Percentiles rank a stretch among this genome's conserved stretches.
Evolutionary conservation across 2,113 vertebrate species (phyloP).

Genomic region (Sinocyclocheilus anshuiensis): DNA sequence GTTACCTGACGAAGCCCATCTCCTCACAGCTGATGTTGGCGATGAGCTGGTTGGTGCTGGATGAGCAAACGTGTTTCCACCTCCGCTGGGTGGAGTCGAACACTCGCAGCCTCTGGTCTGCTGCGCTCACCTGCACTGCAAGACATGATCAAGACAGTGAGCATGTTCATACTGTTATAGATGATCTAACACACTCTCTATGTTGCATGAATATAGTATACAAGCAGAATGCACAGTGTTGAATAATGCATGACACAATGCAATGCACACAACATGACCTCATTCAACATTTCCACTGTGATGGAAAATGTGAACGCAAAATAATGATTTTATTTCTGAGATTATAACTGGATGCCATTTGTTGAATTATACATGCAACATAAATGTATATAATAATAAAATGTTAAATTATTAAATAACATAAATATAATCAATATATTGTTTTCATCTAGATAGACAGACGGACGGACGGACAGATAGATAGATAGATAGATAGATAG

Average conservation of each 20-base stretch:
- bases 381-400: too few species aligned
- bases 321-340: too few species aligned
- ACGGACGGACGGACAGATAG: too few species aligned
- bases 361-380: too few species aligned
- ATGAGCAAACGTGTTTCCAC: conserved; percentile 87
- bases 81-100: conserved; percentile 79
- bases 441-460: too few species aligned
- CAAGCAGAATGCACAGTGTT: background rate
- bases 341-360: too few species aligned
- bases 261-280: too few species aligned
- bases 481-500: too few species aligned
- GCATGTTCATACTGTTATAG: background rate
- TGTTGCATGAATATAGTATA: background rate
- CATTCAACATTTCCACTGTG: too few species aligned
- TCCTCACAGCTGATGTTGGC: conserved; percentile 87
- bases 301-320: background rate
- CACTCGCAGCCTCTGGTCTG: conserved; percentile 79
- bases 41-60: conserved; percentile 78
- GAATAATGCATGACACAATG: background rate
- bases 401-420: too few species aligned
- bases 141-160: background rate
- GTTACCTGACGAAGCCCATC: conserved; percentile 89
- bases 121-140: conserved; percentile 84
- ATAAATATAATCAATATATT: too few species aligned
- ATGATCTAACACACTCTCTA: background rate